Percentiles rank a stretch among this genome's conserved stretches.
These are phyloP conservation scores for Tridacna crocea DNA, from an alignment of 2,888 invertebrate species.

Conservation along the genomic window DNA sequence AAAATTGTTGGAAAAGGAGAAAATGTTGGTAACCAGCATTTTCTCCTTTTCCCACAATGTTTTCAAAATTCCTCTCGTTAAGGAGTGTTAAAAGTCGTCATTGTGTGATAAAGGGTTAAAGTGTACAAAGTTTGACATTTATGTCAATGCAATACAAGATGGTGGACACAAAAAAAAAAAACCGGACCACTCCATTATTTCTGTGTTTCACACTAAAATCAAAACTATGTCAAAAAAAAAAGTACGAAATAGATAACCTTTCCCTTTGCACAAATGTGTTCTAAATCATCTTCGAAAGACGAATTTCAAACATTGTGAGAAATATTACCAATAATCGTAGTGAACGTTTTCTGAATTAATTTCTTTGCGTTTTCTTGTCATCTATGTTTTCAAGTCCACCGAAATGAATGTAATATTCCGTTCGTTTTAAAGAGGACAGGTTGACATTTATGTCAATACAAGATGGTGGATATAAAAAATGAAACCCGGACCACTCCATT, in stretches of 20 bases:
- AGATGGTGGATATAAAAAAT: neutral
- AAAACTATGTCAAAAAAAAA: neutral
- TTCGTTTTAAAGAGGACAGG: too few relatives aligned
- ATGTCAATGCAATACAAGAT: neutral
- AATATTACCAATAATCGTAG: too few relatives aligned
- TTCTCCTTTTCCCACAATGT: neutral
- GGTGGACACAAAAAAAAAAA: neutral
- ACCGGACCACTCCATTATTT: neutral
- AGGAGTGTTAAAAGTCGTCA: too few relatives aligned
- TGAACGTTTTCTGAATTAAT: too few relatives aligned
- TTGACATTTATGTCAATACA: slow-evolving; percentile 15
- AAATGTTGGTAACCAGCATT: neutral
- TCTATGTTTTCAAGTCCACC: too few relatives aligned
- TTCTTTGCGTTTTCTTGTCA: too few relatives aligned
- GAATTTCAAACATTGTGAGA: too few relatives aligned
- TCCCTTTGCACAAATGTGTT: neutral
- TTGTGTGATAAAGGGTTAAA: too few relatives aligned
- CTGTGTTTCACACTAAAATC: neutral
- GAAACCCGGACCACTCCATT: neutral
- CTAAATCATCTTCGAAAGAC: neutral
- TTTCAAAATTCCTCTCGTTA: neutral
- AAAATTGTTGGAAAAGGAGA: neutral
- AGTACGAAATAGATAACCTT: neutral
- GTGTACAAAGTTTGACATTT: slow-evolving; percentile 20
- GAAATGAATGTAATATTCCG: too few relatives aligned